phyloP scores from a whole-genome alignment of 2,888 invertebrate genomes.

The Drosophila kambysellisi region DNA sequence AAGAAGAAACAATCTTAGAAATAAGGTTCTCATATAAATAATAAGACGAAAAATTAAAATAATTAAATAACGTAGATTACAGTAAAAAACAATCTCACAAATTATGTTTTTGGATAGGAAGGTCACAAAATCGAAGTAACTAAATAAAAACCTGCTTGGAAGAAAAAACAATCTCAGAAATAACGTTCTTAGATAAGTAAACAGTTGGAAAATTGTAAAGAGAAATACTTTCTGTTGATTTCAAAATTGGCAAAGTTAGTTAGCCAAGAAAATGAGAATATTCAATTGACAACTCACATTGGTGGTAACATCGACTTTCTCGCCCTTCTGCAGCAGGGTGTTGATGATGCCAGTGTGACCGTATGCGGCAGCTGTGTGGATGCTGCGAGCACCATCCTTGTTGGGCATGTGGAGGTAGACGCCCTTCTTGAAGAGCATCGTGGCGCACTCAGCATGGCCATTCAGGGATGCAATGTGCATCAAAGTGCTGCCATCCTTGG shows the following conservation, averaged over 20 bases:
- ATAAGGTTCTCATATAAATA: neutral
- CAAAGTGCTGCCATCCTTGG: constrained; percentile 98
- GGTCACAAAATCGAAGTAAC: neutral
- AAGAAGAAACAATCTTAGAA: neutral
- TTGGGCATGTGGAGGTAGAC: constrained; percentile 99
- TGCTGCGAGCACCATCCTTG: constrained; percentile 97
- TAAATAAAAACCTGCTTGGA: neutral
- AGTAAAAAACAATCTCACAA: neutral
- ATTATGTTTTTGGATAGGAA: neutral
- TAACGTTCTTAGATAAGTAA: neutral
- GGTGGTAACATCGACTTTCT: constrained; percentile 97
- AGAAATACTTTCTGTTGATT: neutral
- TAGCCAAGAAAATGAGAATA: neutral
- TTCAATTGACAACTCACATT: constrained; percentile 89
- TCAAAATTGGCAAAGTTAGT: neutral
- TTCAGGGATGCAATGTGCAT: constrained; percentile 99
- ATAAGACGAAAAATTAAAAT: neutral
- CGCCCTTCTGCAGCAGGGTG: constrained; percentile 97
- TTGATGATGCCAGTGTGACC: constrained; percentile 99
- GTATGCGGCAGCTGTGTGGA: constrained; percentile 98
- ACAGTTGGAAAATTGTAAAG: neutral
- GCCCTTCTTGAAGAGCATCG: constrained; percentile 99
- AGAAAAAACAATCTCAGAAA: neutral
- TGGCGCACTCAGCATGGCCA: constrained; percentile 99
- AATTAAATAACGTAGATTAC: neutral